These are phyloP conservation scores for Chymomyza fuscimana DNA, from an alignment of 2,888 invertebrate genomes.

Conservation along the genomic window DNA sequence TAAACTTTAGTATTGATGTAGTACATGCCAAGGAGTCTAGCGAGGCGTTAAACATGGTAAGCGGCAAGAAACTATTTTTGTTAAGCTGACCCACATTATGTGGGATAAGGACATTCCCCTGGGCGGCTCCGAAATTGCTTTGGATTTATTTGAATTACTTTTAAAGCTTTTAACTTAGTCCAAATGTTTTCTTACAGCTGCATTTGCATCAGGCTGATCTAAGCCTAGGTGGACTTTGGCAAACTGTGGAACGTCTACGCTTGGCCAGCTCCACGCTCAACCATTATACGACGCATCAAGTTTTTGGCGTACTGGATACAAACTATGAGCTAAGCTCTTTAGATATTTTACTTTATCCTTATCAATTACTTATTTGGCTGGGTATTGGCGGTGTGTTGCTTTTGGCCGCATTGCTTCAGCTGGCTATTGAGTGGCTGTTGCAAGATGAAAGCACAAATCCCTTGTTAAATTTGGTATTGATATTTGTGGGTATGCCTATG, in stretches of 20 bases:
- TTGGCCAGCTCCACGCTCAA: slow-evolving; percentile 55
- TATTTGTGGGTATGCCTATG: slow-evolving; percentile 55
- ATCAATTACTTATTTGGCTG: slow-evolving; percentile 49
- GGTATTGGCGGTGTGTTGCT: slow-evolving; percentile 30
- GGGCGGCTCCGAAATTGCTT: too few species aligned
- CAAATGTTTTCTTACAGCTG: slow-evolving; percentile 33
- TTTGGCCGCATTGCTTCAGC: slow-evolving; percentile 34
- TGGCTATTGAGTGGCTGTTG: slow-evolving; percentile 34
- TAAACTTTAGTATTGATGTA: slow-evolving; percentile 55
- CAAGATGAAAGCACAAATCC: slow-evolving; percentile 2
- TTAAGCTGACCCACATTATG: too few species aligned
- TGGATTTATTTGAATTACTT: too few species aligned
- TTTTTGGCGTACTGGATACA: slow-evolving; percentile 43
- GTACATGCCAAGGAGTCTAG: slow-evolving; percentile 1
- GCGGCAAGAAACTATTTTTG: not conserved
- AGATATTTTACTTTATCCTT: slow-evolving; percentile 56
- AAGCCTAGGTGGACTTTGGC: slow-evolving; percentile 58
- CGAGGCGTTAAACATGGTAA: slow-evolving; percentile 51
- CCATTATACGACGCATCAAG: slow-evolving; percentile 54
- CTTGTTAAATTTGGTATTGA: slow-evolving; percentile 42
- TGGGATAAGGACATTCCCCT: too few species aligned
- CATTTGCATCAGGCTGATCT: slow-evolving; percentile 41
- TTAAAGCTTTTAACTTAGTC: too few species aligned
- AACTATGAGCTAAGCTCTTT: slow-evolving; percentile 46
- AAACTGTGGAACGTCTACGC: slow-evolving; percentile 36